Base-by-base conservation (phyloP, 2,797 vertebrate species). In the Lagodon rhomboides region DNA sequence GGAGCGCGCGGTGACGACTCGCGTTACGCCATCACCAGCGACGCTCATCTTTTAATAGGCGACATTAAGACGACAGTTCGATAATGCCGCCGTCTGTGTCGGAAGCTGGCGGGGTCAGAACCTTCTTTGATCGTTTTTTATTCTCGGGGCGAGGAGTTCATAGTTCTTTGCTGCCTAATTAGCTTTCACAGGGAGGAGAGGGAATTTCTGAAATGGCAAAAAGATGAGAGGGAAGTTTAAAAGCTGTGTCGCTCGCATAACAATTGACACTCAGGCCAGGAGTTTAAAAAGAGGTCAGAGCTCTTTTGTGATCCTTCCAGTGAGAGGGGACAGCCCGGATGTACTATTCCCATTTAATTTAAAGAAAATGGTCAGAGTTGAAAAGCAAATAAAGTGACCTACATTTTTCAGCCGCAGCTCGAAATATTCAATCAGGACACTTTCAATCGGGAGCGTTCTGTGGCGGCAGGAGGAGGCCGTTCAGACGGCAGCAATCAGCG, bases 151-250 rank as follows among this genome's bases (percentile, higher is more conserved):
- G 16, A 1, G 6, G 46, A 59, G 60, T 67, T 82, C 72, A 53
- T 23, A 66, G 46, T 64, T 75, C 56, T 68, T 41, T 25, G 25
- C 56, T 53, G 0, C 73, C 22, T 83, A 79, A 90, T 86, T 85
- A 86, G 71, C 69, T 81, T 77, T 67, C 43, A 34, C 10, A 46
- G 13, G 25, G 59, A 70, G 46, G 25, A 74, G 53, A 41, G 50
- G 58, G 61, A 23, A 67, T 64, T 68, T 61, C 67, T 75, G 46
- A 55, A 74, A 73, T 43, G 23, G 71, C 55, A 51, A 67, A 65
- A 50, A n/a, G 30, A 58, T 23, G 27, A 67, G 44, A 61, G 3
- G 5, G 49, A 83, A 73, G 43, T 81, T 50, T 69, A 55, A 74
- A 59, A 74, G 20, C 66, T 2, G 74, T 55, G 62, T 23, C 74